Conservation (phyloP, 2,888 invertebrate genomes). For the Beris chalybata region DNA sequence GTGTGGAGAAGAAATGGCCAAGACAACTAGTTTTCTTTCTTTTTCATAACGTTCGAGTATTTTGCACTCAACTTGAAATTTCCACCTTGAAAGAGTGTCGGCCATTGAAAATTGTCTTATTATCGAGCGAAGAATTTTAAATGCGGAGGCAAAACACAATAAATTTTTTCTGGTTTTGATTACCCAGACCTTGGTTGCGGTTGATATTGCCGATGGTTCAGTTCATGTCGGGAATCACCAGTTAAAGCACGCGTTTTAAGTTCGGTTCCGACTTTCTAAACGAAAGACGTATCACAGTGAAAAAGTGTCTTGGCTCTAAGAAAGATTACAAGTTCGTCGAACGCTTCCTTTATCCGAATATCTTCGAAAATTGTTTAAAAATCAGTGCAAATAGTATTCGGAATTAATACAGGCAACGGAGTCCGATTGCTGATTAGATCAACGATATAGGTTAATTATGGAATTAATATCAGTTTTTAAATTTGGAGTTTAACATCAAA, state of each 20-base stretch:
- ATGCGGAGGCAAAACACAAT: no score
- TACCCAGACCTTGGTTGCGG: no score
- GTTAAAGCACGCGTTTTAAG: constrained; percentile 16
- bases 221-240: constrained; percentile 15
- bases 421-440: background rate
- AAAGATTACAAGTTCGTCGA: background rate
- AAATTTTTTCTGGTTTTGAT: no score
- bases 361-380: background rate
- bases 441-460: constrained; percentile 3
- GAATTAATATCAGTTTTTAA: constrained; percentile 8
- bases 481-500: background rate
- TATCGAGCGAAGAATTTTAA: no score
- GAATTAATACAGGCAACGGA: background rate
- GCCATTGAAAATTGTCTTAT: no score
- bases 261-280: constrained; percentile 14
- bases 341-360: background rate
- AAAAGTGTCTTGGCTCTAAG: background rate
- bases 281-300: background rate
- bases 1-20: no score
- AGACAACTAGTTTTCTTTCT: no score
- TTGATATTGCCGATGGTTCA: constrained; percentile 1
- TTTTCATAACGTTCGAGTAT: no score
- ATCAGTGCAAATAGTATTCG: constrained; percentile 1
- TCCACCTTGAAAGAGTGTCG: no score
- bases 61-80: no score